phyloP scores from a whole-genome alignment of 2,797 vertebrate species.

The Leucoraja ocellata region DNA sequence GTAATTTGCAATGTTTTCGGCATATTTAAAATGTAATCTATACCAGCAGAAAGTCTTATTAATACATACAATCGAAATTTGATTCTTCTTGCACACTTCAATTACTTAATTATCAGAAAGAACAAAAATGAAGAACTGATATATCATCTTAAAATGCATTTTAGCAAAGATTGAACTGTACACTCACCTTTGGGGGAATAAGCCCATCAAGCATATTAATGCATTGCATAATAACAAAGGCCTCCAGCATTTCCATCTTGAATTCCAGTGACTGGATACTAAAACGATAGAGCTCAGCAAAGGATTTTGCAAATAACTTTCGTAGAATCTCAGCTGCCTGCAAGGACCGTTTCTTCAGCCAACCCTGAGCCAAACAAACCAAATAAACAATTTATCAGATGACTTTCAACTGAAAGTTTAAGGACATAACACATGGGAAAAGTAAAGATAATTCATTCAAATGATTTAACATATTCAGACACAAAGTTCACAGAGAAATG shows the following conservation, averaged over 20 bases:
- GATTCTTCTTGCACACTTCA: not conserved
- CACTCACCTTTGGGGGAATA: constrained; percentile 72
- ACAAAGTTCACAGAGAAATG: not conserved
- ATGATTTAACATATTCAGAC: not conserved
- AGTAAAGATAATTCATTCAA: not conserved
- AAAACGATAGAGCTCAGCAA: constrained; percentile 74
- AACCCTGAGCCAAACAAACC: constrained; percentile 61
- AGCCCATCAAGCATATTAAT: constrained; percentile 87
- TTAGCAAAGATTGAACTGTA: not conserved
- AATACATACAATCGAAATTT: not conserved
- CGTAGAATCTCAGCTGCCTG: constrained; percentile 73
- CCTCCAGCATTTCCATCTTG: constrained; percentile 83
- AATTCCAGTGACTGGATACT: constrained; percentile 73
- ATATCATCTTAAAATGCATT: not conserved
- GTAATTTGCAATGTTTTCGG: not conserved
- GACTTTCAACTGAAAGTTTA: not conserved
- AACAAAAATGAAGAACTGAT: not conserved
- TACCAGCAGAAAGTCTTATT: not conserved
- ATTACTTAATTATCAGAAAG: not conserved
- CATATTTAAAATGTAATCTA: not conserved
- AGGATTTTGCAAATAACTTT: constrained; percentile 71
- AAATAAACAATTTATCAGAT: not conserved
- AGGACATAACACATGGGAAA: not conserved
- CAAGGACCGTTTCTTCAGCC: constrained; percentile 69
- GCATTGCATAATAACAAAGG: constrained; percentile 84